These are phyloP conservation scores for Lagria hirta DNA, from an alignment of 2,888 invertebrate species.

Conservation along the genomic window DNA sequence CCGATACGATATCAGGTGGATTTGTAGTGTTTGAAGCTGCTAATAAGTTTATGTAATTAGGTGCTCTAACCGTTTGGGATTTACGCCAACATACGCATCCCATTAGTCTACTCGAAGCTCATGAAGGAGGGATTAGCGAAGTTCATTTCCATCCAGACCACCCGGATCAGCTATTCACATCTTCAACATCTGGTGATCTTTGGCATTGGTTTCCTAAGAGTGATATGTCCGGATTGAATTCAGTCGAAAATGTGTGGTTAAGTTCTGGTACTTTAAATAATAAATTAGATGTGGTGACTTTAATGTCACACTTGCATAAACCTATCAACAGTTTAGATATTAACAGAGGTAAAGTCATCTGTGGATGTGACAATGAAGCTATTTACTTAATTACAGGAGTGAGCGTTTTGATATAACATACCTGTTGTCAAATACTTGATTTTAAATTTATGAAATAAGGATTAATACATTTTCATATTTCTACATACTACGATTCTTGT, in stretches of 20 bases:
- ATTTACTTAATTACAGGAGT: constrained; percentile 76
- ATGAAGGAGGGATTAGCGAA: constrained; percentile 76
- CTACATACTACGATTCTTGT: too few relatives aligned
- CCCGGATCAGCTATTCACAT: constrained; percentile 81
- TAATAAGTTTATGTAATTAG: too few relatives aligned
- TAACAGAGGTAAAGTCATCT: constrained; percentile 71
- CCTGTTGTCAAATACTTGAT: too few relatives aligned
- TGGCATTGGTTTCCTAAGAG: constrained; percentile 85
- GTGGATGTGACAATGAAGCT: constrained; percentile 88
- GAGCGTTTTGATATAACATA: constrained; percentile 39
- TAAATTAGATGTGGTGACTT: constrained; percentile 69
- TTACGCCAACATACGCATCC: constrained; percentile 81
- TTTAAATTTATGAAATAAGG: too few relatives aligned
- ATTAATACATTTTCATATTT: too few relatives aligned
- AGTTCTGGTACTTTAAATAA: constrained; percentile 68
- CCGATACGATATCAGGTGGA: not conserved
- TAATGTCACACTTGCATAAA: constrained; percentile 74
- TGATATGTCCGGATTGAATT: constrained; percentile 24
- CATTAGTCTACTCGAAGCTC: constrained; percentile 78
- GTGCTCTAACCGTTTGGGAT: constrained; percentile 88
- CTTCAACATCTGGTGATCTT: constrained; percentile 78
- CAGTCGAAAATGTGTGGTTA: constrained; percentile 61
- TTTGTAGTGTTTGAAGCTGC: too few relatives aligned
- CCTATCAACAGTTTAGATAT: constrained; percentile 83
- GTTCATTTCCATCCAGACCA: constrained; percentile 84